Evolutionary conservation across 2,113 vertebrate species (phyloP), one percentile per base, ranked within the genome.

Genomic region (Sinocyclocheilus anshuiensis): DNA sequence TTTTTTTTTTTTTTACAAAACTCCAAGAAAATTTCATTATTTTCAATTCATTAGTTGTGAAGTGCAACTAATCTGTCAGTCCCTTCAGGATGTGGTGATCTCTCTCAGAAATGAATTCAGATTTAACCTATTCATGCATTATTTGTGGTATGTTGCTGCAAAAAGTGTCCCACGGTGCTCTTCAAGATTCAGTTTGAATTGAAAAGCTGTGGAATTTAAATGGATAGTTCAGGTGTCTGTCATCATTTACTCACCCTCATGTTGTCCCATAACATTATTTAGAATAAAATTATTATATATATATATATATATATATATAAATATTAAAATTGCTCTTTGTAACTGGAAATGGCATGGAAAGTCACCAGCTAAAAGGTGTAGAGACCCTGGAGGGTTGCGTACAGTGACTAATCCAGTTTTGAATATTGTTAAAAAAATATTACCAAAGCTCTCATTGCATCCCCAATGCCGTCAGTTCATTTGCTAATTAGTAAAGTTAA

Each of bases 111-210:
- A n/a, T 45, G 4, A 45, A 45, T 48, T 75, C 39, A 24, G 39
- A 75, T 48, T 48, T 42, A 13, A 16, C 22, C 42, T 24, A 3
- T 24, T 22, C 72, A 75, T 75, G 39, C 39, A 75, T 75, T 39
- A 39, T 72, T 39, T 72, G 69, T 2, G 69, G 33, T 72, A 42
- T 20, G 2, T 12, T 39, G 33, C 20, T 72, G 36, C 20, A 11
- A n/a, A 72, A 72, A 42, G 9, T 72, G 69, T 72, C 36, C 0
- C 69, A 72, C 33, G 22, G 69, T 39, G 8, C 33, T 72, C 29
- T 72, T 72, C 33, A 72, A 72, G 69, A 71, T 71, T 71, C 67
- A 36, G 18, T 71, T 71, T 71, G 36, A 72, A 72, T 22, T 42
- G 1, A 72, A 22, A 39, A 72, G 69, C 10, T 10, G 20, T 42